Evolutionary conservation across 1,140 invertebrate species (phyloP), one percentile per base, ranked within the genome.

Genomic region (Ladona fulva): DNA sequence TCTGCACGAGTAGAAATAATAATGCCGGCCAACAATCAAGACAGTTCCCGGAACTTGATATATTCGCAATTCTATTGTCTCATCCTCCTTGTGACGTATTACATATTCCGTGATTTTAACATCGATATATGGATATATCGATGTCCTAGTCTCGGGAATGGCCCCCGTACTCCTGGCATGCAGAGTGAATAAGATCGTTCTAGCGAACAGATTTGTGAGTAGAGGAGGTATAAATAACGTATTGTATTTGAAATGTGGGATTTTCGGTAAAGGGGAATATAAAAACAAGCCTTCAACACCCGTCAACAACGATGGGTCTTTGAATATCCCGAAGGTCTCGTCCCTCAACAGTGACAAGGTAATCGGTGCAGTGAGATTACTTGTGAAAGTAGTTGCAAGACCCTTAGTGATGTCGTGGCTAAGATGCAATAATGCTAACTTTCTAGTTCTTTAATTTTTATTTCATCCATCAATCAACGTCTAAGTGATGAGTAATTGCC

Each of bases 171-270:
- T 66, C n/a, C n/a, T 66, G 52, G 52, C 52, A 19, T 16, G 52
- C 14, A 66, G 52, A 22, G 1, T 66, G 14, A 22, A 19, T 16
- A 16, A 66, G n/a, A 66, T 22, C 14, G 14, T 22, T 66, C 52
- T 66, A 66, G 52, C 52, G 52, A 66, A 66, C 52, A 66, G 52
- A 66, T 66, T 66, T 66, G 52, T 66, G 52, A 66, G 52, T 66
- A 66, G n/a, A 66, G 52, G 52, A 66, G 52, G 52, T 66, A 66
- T 66, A 66, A 16, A 12, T 37, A 37, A 37, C 29, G 29, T 37
- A 66, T 66, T 19, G 5, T 66, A 66, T 66, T 66, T 16, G 14
- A 66, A 66, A 19, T 66, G 52, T 16, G 52, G 52, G 52, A 12
- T 16, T 66, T 66, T 6, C 16, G 52, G 14, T 66, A 66, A 66